These are phyloP conservation scores for Cettia cetti DNA, from an alignment of 2,113 vertebrate genomes.

Conservation along the genomic window DNA sequence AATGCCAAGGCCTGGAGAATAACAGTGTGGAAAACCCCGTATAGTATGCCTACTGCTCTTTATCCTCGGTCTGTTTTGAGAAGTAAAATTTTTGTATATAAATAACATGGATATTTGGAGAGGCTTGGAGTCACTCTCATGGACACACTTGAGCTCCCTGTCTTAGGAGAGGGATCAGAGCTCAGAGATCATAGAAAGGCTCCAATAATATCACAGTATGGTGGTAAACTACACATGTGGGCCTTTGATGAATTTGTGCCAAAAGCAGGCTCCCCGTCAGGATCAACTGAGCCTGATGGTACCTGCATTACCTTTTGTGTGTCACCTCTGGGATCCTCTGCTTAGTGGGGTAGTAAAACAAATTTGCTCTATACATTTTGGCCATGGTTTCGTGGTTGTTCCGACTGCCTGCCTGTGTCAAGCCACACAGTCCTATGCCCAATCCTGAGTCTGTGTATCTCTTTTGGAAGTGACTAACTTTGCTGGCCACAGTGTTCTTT, in stretches of 20 bases:
- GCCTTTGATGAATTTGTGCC: not conserved
- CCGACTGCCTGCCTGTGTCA: not conserved
- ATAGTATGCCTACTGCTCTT: not conserved
- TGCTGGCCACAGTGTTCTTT: too few species aligned
- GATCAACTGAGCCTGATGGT: rapidly evolving
- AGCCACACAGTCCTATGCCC: not conserved
- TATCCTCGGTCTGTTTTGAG: not conserved
- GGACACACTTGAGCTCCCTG: not conserved
- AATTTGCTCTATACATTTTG: not conserved
- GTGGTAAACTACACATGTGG: not conserved
- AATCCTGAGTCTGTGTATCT: not conserved
- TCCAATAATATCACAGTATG: not conserved
- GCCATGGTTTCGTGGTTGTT: rapidly evolving
- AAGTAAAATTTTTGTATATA: not conserved
- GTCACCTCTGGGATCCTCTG: not conserved
- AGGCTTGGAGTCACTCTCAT: not conserved
- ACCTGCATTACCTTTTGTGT: not conserved
- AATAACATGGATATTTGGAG: not conserved
- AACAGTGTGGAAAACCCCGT: not conserved
- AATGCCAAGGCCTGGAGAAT: not conserved
- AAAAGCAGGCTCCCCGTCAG: not conserved
- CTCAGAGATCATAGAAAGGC: not conserved
- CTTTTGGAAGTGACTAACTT: not conserved
- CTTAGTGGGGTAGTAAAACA: rapidly evolving
- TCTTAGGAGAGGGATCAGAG: not conserved